These are phyloP conservation scores for Bombylius discolor DNA, from an alignment of 2,888 invertebrate genomes.

Conservation along the genomic window DNA sequence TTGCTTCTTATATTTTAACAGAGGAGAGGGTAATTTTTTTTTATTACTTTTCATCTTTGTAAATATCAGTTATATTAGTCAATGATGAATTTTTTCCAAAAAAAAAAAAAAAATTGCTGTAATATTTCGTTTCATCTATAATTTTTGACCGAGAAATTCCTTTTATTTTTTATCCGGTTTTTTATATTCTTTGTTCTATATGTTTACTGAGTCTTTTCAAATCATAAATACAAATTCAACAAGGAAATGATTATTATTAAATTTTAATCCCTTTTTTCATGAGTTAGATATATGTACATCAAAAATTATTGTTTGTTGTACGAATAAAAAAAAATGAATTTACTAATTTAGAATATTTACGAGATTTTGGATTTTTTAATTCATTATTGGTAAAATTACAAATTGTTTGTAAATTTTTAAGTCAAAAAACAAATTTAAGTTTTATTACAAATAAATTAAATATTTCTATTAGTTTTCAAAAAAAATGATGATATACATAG, in stretches of 20 bases:
- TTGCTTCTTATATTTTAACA: no score
- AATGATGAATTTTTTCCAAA: not conserved
- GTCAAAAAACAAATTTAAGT: no score
- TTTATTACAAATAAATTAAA: no score
- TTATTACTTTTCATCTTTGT: not conserved
- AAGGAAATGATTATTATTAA: slow-evolving; percentile 3
- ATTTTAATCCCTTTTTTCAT: slow-evolving; percentile 5
- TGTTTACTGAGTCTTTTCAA: not conserved
- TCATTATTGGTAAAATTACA: no score
- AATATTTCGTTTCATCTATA: not conserved
- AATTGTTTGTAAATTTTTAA: no score
- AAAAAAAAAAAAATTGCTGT: not conserved
- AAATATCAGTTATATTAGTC: not conserved
- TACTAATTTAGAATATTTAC: no score
- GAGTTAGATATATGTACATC: not conserved
- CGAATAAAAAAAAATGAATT: no score
- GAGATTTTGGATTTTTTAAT: no score
- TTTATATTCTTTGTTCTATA: not conserved
- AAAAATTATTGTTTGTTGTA: no score
- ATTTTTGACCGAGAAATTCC: not conserved
- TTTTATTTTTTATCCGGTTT: not conserved
- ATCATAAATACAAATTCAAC: not conserved
- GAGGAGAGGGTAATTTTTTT: not conserved
- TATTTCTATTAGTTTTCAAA: no score
- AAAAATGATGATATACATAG: no score